Evolutionary conservation across 23 tunicate species (phyloP), one percentile per base, ranked within the genome.

Genomic region (Styela clava): DNA sequence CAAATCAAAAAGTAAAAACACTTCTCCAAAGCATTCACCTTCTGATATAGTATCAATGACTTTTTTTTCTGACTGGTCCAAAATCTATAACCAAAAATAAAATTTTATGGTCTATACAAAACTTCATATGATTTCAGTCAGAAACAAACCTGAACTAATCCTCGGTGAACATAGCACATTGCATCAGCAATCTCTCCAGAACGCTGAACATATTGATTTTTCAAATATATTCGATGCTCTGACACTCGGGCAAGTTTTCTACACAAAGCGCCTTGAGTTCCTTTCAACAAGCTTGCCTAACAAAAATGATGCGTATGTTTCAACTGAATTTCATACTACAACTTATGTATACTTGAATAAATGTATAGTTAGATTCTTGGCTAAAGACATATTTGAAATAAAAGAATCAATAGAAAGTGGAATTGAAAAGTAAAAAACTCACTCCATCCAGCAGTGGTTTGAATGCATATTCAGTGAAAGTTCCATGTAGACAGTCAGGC

Each of bases 21-120:
- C 56, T 62, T 87, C 89, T 35, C 98, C 98, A 68, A 93, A 93
- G 2, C 85, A 67, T 64, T 93, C 88, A 2, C 98, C 98, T 19
- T 84, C 68, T 27, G 85, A 83, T 72, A 93, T 68, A 64, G 84
- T 32, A 3, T 87, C 94, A 20, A 93, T 74, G 7, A 85, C 89
- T 2, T 93, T 79, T 35, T 93, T 79, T 34, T 93, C 98, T 62
- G 69, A 73, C 35, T 76, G 44, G 76, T 93, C 98, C 12, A 93
- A 34, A 1, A 90, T 86, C 96, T 90, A 56, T 44, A 12, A 44
- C 7, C 12, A 0, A 44, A 44, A 44, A 44, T 12, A 44, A 5
- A 44, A 5, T 44, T 44, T 5, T 7, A 7, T 44, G 7, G 56
- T 5, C 9, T 5, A 5, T 5, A 5, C 12, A 5, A 44, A 44